Evolutionary conservation across 2,113 vertebrate species (phyloP).

Genomic region (Dicaeum eximium): DNA sequence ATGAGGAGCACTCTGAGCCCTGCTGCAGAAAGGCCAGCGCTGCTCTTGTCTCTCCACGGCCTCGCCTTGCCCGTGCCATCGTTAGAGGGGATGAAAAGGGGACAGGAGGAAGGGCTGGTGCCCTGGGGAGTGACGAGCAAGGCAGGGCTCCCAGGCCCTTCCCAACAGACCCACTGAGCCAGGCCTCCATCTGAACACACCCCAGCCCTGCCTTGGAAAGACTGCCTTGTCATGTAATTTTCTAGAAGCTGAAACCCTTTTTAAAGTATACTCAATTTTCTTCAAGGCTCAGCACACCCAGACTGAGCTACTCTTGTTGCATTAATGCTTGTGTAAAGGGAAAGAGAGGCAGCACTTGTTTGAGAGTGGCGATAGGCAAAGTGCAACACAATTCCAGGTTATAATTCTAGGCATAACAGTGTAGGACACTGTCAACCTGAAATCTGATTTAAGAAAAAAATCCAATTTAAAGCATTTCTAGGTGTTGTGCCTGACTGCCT

Average conservation of each 20-base stretch:
- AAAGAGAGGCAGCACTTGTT: background rate
- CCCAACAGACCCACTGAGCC: background rate
- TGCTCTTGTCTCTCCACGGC: background rate
- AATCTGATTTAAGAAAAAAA: constrained; percentile 17
- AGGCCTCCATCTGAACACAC: background rate
- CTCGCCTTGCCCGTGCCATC: rapidly evolving
- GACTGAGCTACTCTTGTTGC: background rate
- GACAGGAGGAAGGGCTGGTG: background rate
- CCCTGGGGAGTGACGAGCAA: background rate
- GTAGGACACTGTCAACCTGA: background rate
- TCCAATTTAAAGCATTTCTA: constrained; percentile 4
- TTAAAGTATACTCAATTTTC: background rate
- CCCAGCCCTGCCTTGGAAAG: background rate
- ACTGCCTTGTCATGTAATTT: background rate
- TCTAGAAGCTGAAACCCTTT: background rate
- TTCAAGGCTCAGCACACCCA: background rate
- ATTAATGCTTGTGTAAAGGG: background rate
- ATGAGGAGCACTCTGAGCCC: background rate
- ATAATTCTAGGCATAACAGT: background rate
- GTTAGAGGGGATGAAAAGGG: rapidly evolving
- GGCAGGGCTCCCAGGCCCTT: background rate
- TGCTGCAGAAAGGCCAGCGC: background rate
- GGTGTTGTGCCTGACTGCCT: constrained; percentile 8
- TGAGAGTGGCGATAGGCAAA: background rate
- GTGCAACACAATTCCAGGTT: background rate